phyloP scores from a whole-genome alignment of 2,113 vertebrate genomes.

The Hemichromis elongatus region DNA sequence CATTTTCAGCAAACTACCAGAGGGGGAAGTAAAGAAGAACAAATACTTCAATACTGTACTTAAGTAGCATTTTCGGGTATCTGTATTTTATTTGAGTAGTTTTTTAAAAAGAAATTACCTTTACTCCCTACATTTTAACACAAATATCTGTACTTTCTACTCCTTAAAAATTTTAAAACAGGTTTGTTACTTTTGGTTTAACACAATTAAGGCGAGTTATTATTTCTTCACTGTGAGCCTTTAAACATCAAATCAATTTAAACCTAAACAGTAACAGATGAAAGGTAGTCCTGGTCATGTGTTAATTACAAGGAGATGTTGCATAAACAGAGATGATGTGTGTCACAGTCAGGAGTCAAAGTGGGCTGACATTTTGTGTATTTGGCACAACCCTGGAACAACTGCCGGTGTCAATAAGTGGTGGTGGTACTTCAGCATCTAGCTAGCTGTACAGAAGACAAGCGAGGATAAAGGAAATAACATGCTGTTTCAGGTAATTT shows the following conservation, averaged over 20 bases:
- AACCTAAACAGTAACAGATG: neutral
- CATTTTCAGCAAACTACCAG: neutral
- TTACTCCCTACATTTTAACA: neutral
- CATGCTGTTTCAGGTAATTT: neutral
- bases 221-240: neutral
- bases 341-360: neutral
- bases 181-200: neutral
- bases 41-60: neutral
- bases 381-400: neutral
- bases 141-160: neutral
- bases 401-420: neutral
- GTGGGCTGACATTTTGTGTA: neutral
- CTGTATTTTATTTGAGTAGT: neutral
- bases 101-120: neutral
- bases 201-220: neutral
- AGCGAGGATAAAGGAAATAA: neutral
- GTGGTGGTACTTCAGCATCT: neutral
- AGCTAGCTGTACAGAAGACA: neutral
- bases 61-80: neutral
- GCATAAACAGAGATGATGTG: neutral
- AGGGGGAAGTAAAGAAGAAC: neutral
- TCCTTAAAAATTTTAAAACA: neutral
- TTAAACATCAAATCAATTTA: neutral
- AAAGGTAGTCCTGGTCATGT: neutral
- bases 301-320: neutral